Evolutionary conservation across 2,888 invertebrate genomes (phyloP).

Genomic region (Sphecodes monilicornis): DNA sequence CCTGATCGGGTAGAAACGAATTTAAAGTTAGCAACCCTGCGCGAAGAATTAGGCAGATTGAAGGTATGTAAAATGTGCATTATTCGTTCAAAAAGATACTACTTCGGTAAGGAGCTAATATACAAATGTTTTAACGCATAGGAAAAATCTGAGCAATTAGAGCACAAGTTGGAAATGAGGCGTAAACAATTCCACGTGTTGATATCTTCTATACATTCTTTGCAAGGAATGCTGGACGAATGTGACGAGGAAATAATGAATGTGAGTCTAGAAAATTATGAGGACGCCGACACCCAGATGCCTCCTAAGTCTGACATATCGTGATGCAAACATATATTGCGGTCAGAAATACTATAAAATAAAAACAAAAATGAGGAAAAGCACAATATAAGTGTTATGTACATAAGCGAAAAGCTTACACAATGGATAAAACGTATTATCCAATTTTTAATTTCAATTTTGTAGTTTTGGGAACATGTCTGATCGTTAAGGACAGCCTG

Average conservation of each 20-base stretch:
- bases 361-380: background rate
- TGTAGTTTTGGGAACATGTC: constrained; percentile 96
- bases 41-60: constrained; percentile 90
- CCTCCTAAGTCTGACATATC: constrained; percentile 67
- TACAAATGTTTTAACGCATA: constrained; percentile 71
- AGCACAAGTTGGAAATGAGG: constrained; percentile 91
- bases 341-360: constrained; percentile 1
- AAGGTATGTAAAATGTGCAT: constrained; percentile 78
- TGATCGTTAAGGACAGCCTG: constrained; percentile 95
- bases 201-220: constrained; percentile 93
- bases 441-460: constrained; percentile 89
- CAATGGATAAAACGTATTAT: constrained; percentile 50
- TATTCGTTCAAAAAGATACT: background rate
- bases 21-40: constrained; percentile 88
- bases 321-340: constrained; percentile 24
- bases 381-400: background rate
- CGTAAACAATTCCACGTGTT: constrained; percentile 96
- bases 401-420: background rate
- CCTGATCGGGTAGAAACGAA: constrained; percentile 94
- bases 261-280: constrained; percentile 85
- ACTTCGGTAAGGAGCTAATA: background rate
- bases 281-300: constrained; percentile 76
- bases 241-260: constrained; percentile 87
- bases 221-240: constrained; percentile 92
- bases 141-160: constrained; percentile 90